A percentile compares a stretch with the other conserved stretches of the same genome.
phyloP scores from a whole-genome alignment of 2,888 invertebrate species.

The Orthosia incerta region DNA sequence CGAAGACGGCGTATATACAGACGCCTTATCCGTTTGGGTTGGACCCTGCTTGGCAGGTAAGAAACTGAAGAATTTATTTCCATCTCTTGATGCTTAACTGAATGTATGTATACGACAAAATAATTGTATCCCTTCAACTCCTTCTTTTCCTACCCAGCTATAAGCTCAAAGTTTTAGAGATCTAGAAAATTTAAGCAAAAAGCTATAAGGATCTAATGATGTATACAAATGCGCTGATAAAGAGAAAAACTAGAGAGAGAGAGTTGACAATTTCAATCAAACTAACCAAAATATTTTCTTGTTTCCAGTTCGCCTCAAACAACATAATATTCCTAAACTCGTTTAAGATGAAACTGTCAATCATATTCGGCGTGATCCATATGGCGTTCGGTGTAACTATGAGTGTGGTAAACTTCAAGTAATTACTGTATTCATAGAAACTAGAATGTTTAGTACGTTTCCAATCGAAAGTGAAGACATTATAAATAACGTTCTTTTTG shows the following conservation, averaged over 20 bases:
- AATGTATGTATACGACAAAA: background rate
- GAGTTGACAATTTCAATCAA: background rate
- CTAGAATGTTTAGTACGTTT: slow-evolving; percentile 75
- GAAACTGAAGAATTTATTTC: slow-evolving; percentile 5
- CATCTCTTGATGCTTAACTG: background rate
- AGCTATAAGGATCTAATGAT: background rate
- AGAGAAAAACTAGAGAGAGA: background rate
- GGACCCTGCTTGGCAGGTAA: slow-evolving; percentile 94
- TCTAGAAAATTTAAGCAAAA: background rate
- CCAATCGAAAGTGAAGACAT: slow-evolving; percentile 38
- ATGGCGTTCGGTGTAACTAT: slow-evolving; percentile 94
- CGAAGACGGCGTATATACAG: slow-evolving; percentile 82
- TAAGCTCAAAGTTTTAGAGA: background rate
- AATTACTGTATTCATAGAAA: slow-evolving; percentile 90
- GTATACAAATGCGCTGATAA: background rate
- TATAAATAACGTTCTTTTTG: slow-evolving; percentile 45
- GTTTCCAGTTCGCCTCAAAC: slow-evolving; percentile 90
- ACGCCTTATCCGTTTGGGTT: slow-evolving; percentile 93
- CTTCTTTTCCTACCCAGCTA: background rate
- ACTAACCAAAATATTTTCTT: slow-evolving; percentile 14
- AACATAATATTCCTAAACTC: slow-evolving; percentile 94
- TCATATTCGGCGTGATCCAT: slow-evolving; percentile 93
- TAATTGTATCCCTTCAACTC: background rate
- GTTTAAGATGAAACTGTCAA: slow-evolving; percentile 94
- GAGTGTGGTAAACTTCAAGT: slow-evolving; percentile 92